These are phyloP conservation scores for Notechis scutatus DNA, from an alignment of 2,113 vertebrate genomes.

Conservation along the genomic window DNA sequence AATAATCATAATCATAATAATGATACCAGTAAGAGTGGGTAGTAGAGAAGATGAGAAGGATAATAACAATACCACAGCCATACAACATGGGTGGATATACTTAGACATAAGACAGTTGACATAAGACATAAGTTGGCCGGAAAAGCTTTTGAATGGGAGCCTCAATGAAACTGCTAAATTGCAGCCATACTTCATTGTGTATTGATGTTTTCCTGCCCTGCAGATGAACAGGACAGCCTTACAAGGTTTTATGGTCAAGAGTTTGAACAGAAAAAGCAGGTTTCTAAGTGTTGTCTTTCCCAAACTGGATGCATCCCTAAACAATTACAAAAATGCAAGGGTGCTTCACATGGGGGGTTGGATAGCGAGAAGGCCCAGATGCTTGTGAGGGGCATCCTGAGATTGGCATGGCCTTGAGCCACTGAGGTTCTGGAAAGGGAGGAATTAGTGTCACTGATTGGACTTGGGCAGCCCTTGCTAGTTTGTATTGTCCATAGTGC, in stretches of 20 bases:
- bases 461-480: background rate
- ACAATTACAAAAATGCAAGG: background rate
- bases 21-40: background rate
- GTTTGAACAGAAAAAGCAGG: background rate
- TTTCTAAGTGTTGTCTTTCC: too few relatives aligned
- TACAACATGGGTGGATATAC: background rate
- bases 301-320: background rate
- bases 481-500: background rate
- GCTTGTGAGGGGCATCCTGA: background rate
- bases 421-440: background rate
- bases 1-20: background rate
- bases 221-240: background rate
- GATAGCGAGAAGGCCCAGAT: background rate
- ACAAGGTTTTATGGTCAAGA: background rate
- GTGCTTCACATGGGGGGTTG: background rate
- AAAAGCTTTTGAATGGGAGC: background rate
- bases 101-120: background rate
- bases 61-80: background rate
- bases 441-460: background rate
- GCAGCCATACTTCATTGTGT: background rate
- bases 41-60: background rate
- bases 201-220: background rate
- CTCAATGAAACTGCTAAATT: background rate
- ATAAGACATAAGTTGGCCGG: background rate
- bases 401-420: background rate